phyloP scores from a whole-genome alignment of 2,888 invertebrate genomes.

The Agrenia bidenticulata region DNA sequence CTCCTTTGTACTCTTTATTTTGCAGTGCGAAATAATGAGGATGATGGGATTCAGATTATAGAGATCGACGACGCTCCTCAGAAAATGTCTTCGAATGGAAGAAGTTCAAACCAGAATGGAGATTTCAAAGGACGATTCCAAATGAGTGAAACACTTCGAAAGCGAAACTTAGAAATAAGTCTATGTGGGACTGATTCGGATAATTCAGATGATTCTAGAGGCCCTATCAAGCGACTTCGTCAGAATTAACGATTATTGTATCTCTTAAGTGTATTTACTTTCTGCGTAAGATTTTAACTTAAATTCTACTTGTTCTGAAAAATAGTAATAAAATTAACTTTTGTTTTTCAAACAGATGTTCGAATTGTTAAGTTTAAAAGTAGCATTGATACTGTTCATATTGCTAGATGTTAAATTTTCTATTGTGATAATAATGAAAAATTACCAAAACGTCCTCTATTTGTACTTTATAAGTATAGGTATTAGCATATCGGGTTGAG shows the following conservation, averaged over 20 bases:
- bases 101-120: slow-evolving; percentile 23
- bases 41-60: slow-evolving; percentile 52
- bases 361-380: too few species aligned
- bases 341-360: too few species aligned
- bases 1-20: too few species aligned
- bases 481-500: too few species aligned
- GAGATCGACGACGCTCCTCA: slow-evolving; percentile 52
- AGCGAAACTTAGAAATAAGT: slow-evolving; percentile 52
- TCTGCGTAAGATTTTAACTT: too few species aligned
- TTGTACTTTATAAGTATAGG: too few species aligned
- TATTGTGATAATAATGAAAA: too few species aligned
- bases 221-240: slow-evolving; percentile 43
- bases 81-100: slow-evolving; percentile 34
- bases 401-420: background rate
- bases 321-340: too few species aligned
- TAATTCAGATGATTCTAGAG: slow-evolving; percentile 44
- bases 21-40: slow-evolving; percentile 38
- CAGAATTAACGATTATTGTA: slow-evolving; percentile 24
- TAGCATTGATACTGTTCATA: too few species aligned
- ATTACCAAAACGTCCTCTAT: too few species aligned
- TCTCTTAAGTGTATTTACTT: too few species aligned
- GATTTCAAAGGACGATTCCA: slow-evolving; percentile 31
- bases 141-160: slow-evolving; percentile 50
- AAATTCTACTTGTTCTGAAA: too few species aligned
- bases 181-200: slow-evolving; percentile 48